Evolutionary conservation across 2,797 vertebrate species (phyloP).

Genomic region (Pantherophis alleghaniensis): DNA sequence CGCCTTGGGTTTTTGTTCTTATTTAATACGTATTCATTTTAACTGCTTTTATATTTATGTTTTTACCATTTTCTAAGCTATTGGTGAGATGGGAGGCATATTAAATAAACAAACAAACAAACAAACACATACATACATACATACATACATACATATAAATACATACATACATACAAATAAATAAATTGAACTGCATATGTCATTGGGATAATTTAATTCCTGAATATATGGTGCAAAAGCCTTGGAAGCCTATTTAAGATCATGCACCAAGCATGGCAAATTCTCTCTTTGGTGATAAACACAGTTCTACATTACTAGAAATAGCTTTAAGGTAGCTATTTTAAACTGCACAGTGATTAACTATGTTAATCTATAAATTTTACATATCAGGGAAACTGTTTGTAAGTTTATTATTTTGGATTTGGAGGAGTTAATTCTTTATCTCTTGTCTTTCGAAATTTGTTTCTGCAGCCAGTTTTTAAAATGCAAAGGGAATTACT

Average conservation of each 20-base stretch:
- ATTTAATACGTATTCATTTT: background rate
- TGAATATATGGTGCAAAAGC: background rate
- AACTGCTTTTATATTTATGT: background rate
- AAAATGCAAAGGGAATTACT: slow-evolving; percentile 50
- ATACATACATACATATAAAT: too few species aligned
- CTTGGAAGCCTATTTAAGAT: background rate
- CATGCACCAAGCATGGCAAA: slow-evolving; percentile 1
- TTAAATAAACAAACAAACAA: background rate
- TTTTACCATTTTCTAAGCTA: background rate
- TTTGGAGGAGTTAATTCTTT: slow-evolving; percentile 40
- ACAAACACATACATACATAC: too few species aligned
- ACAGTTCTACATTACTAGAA: background rate
- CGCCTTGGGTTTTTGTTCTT: background rate
- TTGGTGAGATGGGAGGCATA: background rate
- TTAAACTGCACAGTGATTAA: background rate
- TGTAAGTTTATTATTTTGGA: background rate
- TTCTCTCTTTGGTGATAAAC: background rate
- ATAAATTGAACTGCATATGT: background rate
- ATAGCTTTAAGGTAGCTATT: background rate
- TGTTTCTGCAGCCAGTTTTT: slow-evolving; percentile 23
- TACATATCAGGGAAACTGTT: background rate
- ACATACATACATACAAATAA: too few species aligned
- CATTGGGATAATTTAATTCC: background rate
- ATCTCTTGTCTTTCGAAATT: slow-evolving; percentile 36
- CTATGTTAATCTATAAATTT: background rate